Percentiles rank a stretch among this genome's conserved stretches.
phyloP scores from a whole-genome alignment of 2,797 vertebrate species.

The Acanthurus tractus region DNA sequence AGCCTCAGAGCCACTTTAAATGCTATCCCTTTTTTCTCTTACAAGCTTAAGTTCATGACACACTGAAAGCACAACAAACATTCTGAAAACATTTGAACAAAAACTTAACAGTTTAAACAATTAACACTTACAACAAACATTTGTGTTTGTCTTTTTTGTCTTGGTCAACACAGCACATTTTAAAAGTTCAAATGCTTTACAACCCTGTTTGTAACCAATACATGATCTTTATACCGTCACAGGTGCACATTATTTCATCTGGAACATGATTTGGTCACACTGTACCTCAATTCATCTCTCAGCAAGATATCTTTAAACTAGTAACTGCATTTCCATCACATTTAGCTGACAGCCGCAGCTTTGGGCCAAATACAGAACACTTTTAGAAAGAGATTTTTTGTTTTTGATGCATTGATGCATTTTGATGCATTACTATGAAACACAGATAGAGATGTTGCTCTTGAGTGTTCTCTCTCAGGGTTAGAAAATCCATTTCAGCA shows the following conservation, averaged over 20 bases:
- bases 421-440: background rate
- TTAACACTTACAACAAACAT: too few relatives aligned
- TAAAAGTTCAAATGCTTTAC: background rate
- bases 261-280: background rate
- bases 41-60: too few relatives aligned
- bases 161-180: too few relatives aligned
- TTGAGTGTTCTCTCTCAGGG: background rate
- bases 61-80: too few relatives aligned
- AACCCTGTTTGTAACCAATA: background rate
- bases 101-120: too few relatives aligned
- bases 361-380: background rate
- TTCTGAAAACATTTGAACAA: too few relatives aligned
- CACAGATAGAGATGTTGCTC: background rate
- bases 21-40: too few relatives aligned
- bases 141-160: too few relatives aligned
- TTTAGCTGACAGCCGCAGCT: conserved; percentile 6
- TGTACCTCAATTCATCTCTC: background rate
- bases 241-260: background rate
- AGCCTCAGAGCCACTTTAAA: too few relatives aligned
- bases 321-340: conserved; percentile 16
- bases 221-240: background rate
- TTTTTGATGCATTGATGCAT: too few relatives aligned
- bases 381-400: too few relatives aligned
- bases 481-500: background rate
- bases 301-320: conserved; percentile 18